Base-by-base conservation (phyloP, 2,113 vertebrate species). In the Campylorhamphus procurvoides region DNA sequence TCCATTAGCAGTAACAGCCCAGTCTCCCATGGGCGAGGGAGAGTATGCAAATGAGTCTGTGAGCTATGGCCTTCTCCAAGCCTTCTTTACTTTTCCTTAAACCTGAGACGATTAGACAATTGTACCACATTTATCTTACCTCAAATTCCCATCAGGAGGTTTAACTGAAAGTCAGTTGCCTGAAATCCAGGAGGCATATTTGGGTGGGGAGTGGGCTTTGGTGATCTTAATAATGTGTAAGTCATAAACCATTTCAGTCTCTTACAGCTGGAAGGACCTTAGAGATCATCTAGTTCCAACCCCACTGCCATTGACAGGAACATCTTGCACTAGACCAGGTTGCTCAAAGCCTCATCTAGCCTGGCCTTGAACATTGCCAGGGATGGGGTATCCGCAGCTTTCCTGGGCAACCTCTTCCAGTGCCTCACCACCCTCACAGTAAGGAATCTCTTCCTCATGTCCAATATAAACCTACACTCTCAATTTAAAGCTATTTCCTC, bases 151-250 rank as follows among this genome's bases (percentile, higher is more conserved):
- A 12, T 86, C 58, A 18, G 44, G 44, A 27, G 53, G 17, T 37
- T 37, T 52, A 50, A 52, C 33, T 77, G 39, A 11, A 25, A 52
- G 46, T 33, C 46, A 39, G 7, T 52, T 87, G 23, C 46, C 23
- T 60, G 35, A 60, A 60, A 69, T 39, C 33, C 84, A 77, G 39
- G 46, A 77, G 55, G 46, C 7, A 27, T 60, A 33, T 46, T 77
- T 14, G 37, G 14, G 13, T 12, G 44, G 11, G 9, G 42, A 13
- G 6, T 0, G 1, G 14, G 18, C n/a, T 62, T 67, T 17, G 1
- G 16, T 22, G 33, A 7, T 68, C 62, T 35, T 27, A 60, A 27
- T 37, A 37, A 24, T 59, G n/a, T 35, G 35, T 25, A 37, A 37
- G 58, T n/a, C 58, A 25, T 35, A 25, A 59, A 37, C 58, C n/a